These are phyloP conservation scores for Ornithorhynchus anatinus DNA, from an alignment of 2,113 vertebrate genomes.

Conservation along the genomic window DNA sequence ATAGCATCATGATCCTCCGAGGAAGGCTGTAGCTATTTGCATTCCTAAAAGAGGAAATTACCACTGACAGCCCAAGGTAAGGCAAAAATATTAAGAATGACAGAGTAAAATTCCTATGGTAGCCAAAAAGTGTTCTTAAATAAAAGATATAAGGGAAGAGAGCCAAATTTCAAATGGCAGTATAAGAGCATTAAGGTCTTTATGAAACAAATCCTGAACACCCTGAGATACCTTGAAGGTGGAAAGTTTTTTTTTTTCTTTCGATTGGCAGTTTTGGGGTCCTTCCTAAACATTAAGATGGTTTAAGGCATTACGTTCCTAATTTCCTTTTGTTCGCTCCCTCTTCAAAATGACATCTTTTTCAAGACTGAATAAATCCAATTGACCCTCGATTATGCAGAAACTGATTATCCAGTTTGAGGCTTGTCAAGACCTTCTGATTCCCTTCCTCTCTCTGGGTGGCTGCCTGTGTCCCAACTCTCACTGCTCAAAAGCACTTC, in stretches of 20 bases:
- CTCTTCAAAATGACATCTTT: not conserved
- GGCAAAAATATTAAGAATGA: slow-evolving; percentile 21
- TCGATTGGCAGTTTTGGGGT: not conserved
- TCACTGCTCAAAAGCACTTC: no score
- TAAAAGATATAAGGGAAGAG: slow-evolving; percentile 1
- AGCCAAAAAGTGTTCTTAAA: slow-evolving; percentile 10
- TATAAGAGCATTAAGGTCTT: not conserved
- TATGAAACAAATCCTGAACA: not conserved
- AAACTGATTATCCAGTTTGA: not conserved
- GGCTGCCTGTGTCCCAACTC: no score
- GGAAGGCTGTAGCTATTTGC: slow-evolving; percentile 8
- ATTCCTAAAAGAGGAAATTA: slow-evolving; percentile 39
- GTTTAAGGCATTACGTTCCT: not conserved
- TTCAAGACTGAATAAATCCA: not conserved
- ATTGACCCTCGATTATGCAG: no score
- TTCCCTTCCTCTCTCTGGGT: not conserved
- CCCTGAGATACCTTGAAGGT: not conserved
- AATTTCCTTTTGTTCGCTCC: not conserved
- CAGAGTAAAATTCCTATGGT: not conserved
- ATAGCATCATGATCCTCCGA: not conserved
- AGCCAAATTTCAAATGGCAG: not conserved
- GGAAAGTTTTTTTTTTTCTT: not conserved
- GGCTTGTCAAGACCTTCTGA: not conserved
- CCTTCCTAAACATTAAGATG: not conserved
- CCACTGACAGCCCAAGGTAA: slow-evolving; percentile 7